phyloP scores from a whole-genome alignment of 2,797 vertebrate genomes.

The Eulemur mongoz region DNA sequence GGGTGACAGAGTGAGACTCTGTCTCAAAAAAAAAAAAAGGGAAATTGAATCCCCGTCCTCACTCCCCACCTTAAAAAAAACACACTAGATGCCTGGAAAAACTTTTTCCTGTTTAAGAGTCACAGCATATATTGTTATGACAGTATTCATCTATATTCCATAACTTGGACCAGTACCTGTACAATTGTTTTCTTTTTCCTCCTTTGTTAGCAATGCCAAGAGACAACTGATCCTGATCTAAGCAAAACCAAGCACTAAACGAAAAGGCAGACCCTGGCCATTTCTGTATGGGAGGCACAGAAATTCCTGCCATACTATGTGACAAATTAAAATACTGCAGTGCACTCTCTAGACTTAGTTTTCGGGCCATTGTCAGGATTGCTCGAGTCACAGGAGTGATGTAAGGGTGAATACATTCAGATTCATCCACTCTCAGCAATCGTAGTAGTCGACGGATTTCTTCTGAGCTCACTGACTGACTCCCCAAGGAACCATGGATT shows the following conservation, averaged over 20 bases:
- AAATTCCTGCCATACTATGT: constrained; percentile 96
- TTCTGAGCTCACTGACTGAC: constrained; percentile 93
- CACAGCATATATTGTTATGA: neutral
- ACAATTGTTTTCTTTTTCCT: constrained; percentile 96
- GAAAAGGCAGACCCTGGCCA: constrained; percentile 97
- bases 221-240: constrained; percentile 94
- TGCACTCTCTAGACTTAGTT: constrained; percentile 94
- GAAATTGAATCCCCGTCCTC: too few species aligned
- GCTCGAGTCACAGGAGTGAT: constrained; percentile 90
- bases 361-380: constrained; percentile 93
- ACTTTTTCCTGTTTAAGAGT: constrained; percentile 31
- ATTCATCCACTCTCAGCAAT: constrained; percentile 90
- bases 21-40: too few species aligned
- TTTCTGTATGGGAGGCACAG: constrained; percentile 92
- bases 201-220: constrained; percentile 85
- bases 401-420: constrained; percentile 88
- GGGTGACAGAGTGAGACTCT: too few species aligned
- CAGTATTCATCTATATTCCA: constrained; percentile 27
- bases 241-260: constrained; percentile 95
- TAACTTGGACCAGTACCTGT: constrained; percentile 88
- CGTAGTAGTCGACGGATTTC: constrained; percentile 91
- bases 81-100: neutral
- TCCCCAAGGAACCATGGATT: constrained; percentile 93
- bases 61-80: too few species aligned
- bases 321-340: constrained; percentile 97